Percentiles rank a stretch among this genome's conserved stretches.
Conservation (phyloP, 2,888 invertebrate genomes). For the Megalurothrips usitatus region DNA sequence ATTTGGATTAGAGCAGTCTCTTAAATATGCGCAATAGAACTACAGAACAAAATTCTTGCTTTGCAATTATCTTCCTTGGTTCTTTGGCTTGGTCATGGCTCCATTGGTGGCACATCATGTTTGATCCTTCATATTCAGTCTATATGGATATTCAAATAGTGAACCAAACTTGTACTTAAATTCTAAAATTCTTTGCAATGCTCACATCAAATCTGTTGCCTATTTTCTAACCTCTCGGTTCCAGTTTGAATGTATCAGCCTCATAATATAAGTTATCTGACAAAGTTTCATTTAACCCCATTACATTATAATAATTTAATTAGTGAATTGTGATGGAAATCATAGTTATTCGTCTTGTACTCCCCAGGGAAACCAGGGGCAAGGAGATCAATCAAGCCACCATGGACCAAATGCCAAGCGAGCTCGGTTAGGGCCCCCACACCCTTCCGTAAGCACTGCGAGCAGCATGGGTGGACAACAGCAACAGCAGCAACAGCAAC, state of each 20-base stretch:
- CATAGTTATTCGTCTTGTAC: not conserved
- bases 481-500: conserved; percentile 2
- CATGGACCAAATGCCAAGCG: conserved; percentile 22
- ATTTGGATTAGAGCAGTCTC: no score
- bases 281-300: not conserved
- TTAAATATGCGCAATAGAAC: no score
- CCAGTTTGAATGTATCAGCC: not conserved
- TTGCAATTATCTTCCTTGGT: not conserved
- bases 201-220: not conserved
- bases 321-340: not conserved
- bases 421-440: conserved; percentile 16
- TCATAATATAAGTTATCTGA: not conserved
- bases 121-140: not conserved
- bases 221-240: not conserved
- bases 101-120: conserved; percentile 10
- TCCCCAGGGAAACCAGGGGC: conserved; percentile 21
- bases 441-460: conserved; percentile 13
- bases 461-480: conserved; percentile 1
- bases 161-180: not conserved
- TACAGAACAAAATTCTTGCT: no score
- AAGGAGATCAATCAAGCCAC: conserved; percentile 24
- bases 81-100: not conserved
- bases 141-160: not conserved
- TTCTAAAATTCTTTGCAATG: not conserved
- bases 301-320: not conserved